Evolutionary conservation across 2,113 vertebrate genomes (phyloP).

Genomic region (Otus sunia): DNA sequence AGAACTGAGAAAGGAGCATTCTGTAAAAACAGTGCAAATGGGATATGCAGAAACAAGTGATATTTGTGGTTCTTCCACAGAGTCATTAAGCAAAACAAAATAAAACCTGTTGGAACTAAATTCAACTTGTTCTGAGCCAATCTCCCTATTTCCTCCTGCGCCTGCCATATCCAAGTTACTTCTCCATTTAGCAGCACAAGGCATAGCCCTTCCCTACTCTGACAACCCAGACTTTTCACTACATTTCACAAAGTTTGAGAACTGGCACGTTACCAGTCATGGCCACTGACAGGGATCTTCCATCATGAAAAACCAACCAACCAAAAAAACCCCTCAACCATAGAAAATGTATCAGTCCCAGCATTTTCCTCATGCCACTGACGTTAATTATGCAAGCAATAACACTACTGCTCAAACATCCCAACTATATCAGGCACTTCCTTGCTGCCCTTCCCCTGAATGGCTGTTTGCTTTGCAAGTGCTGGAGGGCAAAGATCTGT

Average conservation of each 20-base stretch:
- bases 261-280: neutral
- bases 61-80: neutral
- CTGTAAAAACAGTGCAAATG: neutral
- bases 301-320: neutral
- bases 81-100: neutral
- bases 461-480: neutral
- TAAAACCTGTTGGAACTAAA: neutral
- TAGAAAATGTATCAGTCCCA: neutral
- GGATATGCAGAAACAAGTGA: neutral
- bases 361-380: neutral
- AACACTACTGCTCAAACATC: neutral
- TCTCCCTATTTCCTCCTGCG: neutral
- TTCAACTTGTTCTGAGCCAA: neutral
- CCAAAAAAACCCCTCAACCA: too few relatives aligned
- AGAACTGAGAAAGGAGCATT: neutral
- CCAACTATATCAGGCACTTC: neutral
- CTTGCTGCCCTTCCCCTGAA: neutral
- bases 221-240: neutral
- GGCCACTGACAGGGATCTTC: neutral
- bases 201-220: neutral
- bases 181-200: neutral
- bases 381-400: neutral
- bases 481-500: neutral
- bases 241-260: neutral
- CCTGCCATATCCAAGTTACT: neutral